Evolutionary conservation across 2,113 vertebrate species (phyloP), one percentile per base, ranked within the genome.

Genomic region (Rostratula benghalensis): DNA sequence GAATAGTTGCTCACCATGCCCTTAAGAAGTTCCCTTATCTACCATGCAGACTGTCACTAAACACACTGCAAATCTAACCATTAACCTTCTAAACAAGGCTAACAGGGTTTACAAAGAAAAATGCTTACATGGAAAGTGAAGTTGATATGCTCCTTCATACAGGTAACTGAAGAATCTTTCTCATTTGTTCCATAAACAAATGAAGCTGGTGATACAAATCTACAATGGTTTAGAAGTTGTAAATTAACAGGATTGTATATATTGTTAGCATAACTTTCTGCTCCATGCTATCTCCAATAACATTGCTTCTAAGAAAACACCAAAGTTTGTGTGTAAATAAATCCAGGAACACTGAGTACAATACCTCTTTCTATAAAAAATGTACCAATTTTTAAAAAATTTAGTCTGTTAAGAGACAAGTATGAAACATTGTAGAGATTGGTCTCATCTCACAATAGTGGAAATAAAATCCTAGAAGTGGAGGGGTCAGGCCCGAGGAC

Each of bases 81-180:
- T 83, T 73, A 84, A 41, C 37, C 39, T 89, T 92, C 57, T 65
- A 61, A 94, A 78, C 31, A 51, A 73, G 19, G 16, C 39, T 48
- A 70, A 87, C 1, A 22, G 8, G 13, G 4, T 90, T 60, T 64
- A 77, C 85, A 90, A 79, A 67, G 56, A 51, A 87, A 64, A 93
- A 33, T 60, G 78, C 98, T 97, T 98, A 99, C 99, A 63, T 99
- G 98, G 96, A 99, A 99, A 18, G 99, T 99, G 97, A 99, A 98
- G 96, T 99, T 99, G 89, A 99, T 98, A 74, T 77, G 98, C 93
- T 99, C 98, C 24, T 95, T 81, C 97, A 98, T 98, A 93, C 99
- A 99, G 0, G 27, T 91, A 78, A 96, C 93, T 17, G 86, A 28
- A 61, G 94, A 82, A 86, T 96, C 95, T 27, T 84, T 86, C 18